Evolutionary conservation across 2,797 vertebrate species (phyloP), one percentile per base, ranked within the genome.

Genomic region (Nasua narica): DNA sequence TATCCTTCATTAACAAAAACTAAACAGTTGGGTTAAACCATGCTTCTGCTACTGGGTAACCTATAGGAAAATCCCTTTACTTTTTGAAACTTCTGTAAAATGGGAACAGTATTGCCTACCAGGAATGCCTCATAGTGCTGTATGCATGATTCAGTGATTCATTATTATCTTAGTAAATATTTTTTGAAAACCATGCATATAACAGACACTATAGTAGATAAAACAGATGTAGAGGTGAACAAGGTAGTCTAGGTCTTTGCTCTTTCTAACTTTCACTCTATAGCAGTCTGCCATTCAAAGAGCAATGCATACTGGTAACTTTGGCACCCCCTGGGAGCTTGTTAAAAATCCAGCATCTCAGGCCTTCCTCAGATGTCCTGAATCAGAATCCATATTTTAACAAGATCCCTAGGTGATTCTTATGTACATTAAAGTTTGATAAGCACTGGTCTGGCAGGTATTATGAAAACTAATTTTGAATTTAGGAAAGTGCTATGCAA

Each of bases 391-490:
- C 78, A 21, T 83, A 74, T 58, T 92, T 89, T 84, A 92, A 85
- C 46, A 86, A 87, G 27, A 78, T 81, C 14, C 11, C 18, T 62
- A 91, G 32, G 6, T 83, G 62, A 88, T 83, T 76, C 27, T 3
- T 48, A 7, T 25, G 27, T 46, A 50, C 52, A n/a, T 74, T 90
- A 82, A 95, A 83, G 12, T 97, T 89, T 94, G 50, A 78, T 87
- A 50, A 58, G 11, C 58, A 50, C 23, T 72, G 27, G 19, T 79
- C 43, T 43, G 65, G 32, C 19, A 86, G 32, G 18, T 65, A 37
- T 77, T 95, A 70, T 48, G 4, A 91, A 91, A 94, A 92, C 54
- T 32, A 90, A 94, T 85, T 95, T 52, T 43, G 5, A 86, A 82
- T 12, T 86, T 91, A 89, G 21, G 21, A 65, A 96, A 93, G 52